Percentiles rank a stretch among this genome's conserved stretches.
Conservation (phyloP, 2,888 invertebrate genomes). For the Cryptophagus acutangulus region DNA sequence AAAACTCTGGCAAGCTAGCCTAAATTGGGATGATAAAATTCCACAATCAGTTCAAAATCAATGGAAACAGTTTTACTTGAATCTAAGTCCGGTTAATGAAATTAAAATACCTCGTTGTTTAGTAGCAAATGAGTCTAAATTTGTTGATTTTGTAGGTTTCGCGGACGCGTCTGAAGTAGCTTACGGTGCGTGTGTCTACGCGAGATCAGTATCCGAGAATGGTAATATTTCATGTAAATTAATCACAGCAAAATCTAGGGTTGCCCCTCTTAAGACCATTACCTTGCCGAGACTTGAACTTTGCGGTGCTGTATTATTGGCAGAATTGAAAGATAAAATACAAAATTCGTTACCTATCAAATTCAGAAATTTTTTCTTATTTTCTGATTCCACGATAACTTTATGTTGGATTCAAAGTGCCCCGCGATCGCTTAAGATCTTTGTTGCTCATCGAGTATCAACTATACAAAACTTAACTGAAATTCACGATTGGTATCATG, state of each 20-base stretch:
- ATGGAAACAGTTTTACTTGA: background rate
- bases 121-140: background rate
- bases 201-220: conserved; percentile 10
- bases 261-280: conserved; percentile 29
- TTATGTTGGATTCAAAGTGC: conserved; percentile 7
- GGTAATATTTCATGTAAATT: conserved; percentile 13
- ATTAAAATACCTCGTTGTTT: conserved; percentile 9
- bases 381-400: conserved; percentile 28
- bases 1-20: conserved; percentile 15
- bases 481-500: conserved; percentile 18
- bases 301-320: conserved; percentile 25
- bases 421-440: conserved; percentile 21
- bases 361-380: conserved; percentile 15
- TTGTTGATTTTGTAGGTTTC: conserved; percentile 21
- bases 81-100: background rate
- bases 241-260: conserved; percentile 30
- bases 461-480: conserved; percentile 21
- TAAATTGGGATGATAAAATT: conserved; percentile 13
- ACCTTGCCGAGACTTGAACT: conserved; percentile 30
- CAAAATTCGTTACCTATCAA: conserved; percentile 7
- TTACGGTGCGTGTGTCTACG: conserved; percentile 21
- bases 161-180: too few relatives aligned
- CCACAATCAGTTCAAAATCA: background rate
- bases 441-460: conserved; percentile 25
- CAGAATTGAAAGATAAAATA: conserved; percentile 14